Evolutionary conservation across 2,888 invertebrate genomes (phyloP).

Genomic region (Chromoteleia sp.): DNA sequence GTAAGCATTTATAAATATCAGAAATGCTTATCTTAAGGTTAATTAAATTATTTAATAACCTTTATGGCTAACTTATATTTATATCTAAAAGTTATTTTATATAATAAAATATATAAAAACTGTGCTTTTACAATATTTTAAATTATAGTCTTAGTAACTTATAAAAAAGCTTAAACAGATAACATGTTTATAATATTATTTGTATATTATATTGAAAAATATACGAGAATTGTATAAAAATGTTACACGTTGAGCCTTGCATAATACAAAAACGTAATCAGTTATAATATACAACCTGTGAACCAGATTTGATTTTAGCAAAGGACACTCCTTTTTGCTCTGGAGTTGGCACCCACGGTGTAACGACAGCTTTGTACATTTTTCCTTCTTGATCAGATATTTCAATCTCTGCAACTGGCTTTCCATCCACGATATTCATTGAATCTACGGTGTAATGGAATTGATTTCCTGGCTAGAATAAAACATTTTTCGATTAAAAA

Average conservation of each 20-base stretch:
- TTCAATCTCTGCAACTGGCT: constrained; percentile 13
- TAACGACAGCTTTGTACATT: constrained; percentile 68
- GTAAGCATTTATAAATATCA: no score
- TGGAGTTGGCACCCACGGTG: constrained; percentile 73
- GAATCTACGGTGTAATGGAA: constrained; percentile 2
- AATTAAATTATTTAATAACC: neutral
- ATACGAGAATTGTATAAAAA: no score
- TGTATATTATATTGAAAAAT: no score
- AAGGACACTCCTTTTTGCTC: constrained; percentile 75
- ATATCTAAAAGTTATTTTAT: no score
- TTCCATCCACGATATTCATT: neutral
- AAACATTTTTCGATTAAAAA: neutral
- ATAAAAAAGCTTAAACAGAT: no score
- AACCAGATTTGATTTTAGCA: constrained; percentile 73
- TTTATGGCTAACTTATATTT: no score
- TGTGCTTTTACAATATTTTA: no score
- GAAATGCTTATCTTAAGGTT: neutral
- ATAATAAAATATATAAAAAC: no score
- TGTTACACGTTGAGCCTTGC: no score
- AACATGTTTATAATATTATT: no score
- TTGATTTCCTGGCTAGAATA: constrained; percentile 3
- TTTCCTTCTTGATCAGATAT: constrained; percentile 1
- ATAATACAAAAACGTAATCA: neutral
- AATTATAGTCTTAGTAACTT: no score
- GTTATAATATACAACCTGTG: constrained; percentile 72